phyloP scores from a whole-genome alignment of 2,113 vertebrate genomes.

The Scopus umbretta region DNA sequence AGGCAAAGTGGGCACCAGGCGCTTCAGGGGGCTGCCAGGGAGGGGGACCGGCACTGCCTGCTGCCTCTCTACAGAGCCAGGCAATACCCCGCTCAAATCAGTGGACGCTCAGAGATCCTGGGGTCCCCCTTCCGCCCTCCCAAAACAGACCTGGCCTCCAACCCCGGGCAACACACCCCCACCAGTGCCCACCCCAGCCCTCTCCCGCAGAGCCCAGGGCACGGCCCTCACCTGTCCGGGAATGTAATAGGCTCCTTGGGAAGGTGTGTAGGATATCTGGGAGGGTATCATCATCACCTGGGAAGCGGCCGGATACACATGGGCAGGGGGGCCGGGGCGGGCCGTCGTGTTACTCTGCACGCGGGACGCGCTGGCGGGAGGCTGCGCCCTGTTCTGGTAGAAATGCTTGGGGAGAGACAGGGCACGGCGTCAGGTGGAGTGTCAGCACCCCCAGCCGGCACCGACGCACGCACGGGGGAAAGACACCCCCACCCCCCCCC shows the following conservation, averaged over 20 bases:
- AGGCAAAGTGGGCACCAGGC: not conserved
- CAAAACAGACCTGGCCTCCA: not conserved
- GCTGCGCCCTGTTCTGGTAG: constrained; percentile 85
- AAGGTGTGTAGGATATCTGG: constrained; percentile 87
- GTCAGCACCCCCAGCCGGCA: not conserved
- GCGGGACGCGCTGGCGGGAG: constrained; percentile 84
- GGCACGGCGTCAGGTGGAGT: not conserved
- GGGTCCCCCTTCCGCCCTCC: not conserved
- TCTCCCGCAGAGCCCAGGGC: not conserved
- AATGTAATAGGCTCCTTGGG: constrained; percentile 92
- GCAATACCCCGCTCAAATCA: not conserved
- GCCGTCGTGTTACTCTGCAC: constrained; percentile 84
- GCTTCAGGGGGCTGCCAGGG: accelerated
- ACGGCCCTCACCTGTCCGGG: constrained; percentile 83
- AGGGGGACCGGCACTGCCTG: not conserved
- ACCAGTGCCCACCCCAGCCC: not conserved
- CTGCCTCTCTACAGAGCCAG: not conserved
- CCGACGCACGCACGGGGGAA: not conserved
- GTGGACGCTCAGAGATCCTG: not conserved
- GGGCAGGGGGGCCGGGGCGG: constrained; percentile 86
- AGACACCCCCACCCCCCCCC: accelerated
- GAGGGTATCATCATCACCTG: constrained; percentile 98
- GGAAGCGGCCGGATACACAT: constrained; percentile 91
- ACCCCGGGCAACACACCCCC: not conserved
- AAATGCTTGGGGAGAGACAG: constrained; percentile 79